These are phyloP conservation scores for Muntiacus muntjak DNA, from an alignment of 2,113 vertebrate species.

Conservation along the genomic window DNA sequence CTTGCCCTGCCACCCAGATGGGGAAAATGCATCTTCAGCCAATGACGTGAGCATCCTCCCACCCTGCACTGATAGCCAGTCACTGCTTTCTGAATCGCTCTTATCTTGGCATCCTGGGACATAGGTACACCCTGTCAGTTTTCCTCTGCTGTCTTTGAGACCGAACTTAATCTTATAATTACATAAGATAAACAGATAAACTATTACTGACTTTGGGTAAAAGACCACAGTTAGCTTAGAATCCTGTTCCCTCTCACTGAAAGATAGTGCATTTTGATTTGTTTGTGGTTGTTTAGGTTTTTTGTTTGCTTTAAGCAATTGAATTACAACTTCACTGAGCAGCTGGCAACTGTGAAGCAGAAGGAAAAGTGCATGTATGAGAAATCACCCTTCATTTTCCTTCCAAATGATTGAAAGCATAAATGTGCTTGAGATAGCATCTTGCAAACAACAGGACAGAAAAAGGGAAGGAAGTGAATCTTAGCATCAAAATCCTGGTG, in stretches of 20 bases:
- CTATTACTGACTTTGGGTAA: slow-evolving; percentile 52
- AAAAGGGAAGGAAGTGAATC: slow-evolving; percentile 54
- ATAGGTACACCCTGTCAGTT: neutral
- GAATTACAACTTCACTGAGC: slow-evolving; percentile 45
- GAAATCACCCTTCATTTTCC: slow-evolving; percentile 49
- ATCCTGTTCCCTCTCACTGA: neutral
- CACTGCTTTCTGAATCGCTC: neutral
- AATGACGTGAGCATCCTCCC: rapidly evolving
- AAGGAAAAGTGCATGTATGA: slow-evolving; percentile 49
- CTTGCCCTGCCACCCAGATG: neutral
- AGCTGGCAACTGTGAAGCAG: slow-evolving; percentile 59
- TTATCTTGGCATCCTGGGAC: neutral
- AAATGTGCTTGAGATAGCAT: slow-evolving; percentile 54
- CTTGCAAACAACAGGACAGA: slow-evolving; percentile 33
- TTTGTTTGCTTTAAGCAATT: slow-evolving; percentile 40
- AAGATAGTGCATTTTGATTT: neutral
- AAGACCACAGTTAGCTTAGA: slow-evolving; percentile 66
- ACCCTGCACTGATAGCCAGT: rapidly evolving
- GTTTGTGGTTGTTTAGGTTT: neutral
- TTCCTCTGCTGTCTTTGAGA: neutral
- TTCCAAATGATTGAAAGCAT: slow-evolving; percentile 60
- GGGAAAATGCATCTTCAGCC: neutral
- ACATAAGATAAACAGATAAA: neutral
- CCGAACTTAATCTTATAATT: slow-evolving; percentile 37
- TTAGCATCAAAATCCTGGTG: slow-evolving; percentile 52